phyloP scores from a whole-genome alignment of 1,140 invertebrate genomes.

The Schmidtea mediterranea region DNA sequence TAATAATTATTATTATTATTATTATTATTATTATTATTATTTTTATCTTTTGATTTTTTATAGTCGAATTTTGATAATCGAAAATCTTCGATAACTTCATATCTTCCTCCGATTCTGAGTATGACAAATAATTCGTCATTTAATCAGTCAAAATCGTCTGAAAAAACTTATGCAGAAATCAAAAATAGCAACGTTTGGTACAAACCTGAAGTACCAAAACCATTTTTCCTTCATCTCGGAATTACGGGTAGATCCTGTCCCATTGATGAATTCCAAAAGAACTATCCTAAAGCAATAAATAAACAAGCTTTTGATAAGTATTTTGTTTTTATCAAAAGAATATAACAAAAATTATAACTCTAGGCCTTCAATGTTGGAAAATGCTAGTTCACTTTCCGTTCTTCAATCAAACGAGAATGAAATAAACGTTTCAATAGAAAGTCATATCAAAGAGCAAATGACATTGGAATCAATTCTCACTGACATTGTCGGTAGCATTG shows the following conservation, averaged over 20 bases:
- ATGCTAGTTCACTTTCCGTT: slow-evolving; percentile 1
- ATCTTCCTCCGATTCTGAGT: not conserved
- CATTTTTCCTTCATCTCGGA: slow-evolving; percentile 23
- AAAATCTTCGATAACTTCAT: too few relatives aligned
- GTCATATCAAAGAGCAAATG: slow-evolving; percentile 3
- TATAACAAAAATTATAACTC: too few relatives aligned
- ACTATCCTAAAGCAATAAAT: slow-evolving; percentile 18
- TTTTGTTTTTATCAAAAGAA: not conserved
- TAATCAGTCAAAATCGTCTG: not conserved
- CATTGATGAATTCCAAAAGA: slow-evolving; percentile 19
- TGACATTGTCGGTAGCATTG: slow-evolving; percentile 12
- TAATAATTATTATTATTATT: too few relatives aligned
- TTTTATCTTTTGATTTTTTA: too few relatives aligned
- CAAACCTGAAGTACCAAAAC: slow-evolving; percentile 16
- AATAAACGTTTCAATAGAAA: not conserved
- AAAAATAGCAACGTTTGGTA: slow-evolving; percentile 12
- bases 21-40: too few relatives aligned
- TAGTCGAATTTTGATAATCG: too few relatives aligned
- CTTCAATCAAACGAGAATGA: not conserved
- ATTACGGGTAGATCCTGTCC: slow-evolving; percentile 24
- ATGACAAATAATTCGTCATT: slow-evolving; percentile 2
- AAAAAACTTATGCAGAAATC: not conserved
- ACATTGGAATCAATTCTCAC: slow-evolving; percentile 7
- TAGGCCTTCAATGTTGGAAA: not conserved
- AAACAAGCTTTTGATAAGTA: slow-evolving; percentile 21